Evolutionary conservation across 2,888 invertebrate species (phyloP).

Genomic region (Cerastis rubricosa): DNA sequence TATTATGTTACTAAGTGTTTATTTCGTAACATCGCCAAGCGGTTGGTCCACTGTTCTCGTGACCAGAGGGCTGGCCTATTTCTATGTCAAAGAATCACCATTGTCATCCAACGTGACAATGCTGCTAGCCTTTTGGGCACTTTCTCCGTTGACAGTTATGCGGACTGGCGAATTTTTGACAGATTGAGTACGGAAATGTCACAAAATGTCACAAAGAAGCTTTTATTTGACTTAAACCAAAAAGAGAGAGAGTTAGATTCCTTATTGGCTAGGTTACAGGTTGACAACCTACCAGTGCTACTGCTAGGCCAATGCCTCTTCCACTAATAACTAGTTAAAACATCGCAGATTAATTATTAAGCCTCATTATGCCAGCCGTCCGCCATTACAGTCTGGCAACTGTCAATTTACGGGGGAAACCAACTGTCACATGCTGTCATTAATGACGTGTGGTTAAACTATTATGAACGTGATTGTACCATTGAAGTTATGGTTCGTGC

Average conservation of each 20-base stretch:
- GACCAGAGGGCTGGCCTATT: too few species aligned
- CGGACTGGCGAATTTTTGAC: too few species aligned
- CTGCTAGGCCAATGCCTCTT: constrained; percentile 44
- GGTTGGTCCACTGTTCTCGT: too few species aligned
- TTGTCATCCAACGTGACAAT: too few species aligned
- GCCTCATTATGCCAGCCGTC: constrained; percentile 47
- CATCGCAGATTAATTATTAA: constrained; percentile 47
- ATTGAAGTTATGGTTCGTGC: constrained; percentile 1
- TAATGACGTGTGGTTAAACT: constrained; percentile 29
- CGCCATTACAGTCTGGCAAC: constrained; percentile 53
- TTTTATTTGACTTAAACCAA: neutral
- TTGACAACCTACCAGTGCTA: constrained; percentile 4
- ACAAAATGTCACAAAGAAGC: neutral
- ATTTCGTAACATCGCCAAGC: too few species aligned
- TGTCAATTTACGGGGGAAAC: constrained; percentile 68
- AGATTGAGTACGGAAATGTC: neutral
- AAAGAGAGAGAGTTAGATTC: neutral
- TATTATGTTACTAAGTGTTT: neutral
- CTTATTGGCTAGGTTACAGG: neutral
- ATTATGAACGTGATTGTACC: constrained; percentile 10
- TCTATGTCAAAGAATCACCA: too few species aligned
- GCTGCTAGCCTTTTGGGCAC: too few species aligned
- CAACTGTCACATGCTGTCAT: constrained; percentile 66
- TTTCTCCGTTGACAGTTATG: too few species aligned
- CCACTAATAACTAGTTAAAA: constrained; percentile 44